Evolutionary conservation across 2,113 vertebrate species (phyloP).

Genomic region (Petromus typicus): DNA sequence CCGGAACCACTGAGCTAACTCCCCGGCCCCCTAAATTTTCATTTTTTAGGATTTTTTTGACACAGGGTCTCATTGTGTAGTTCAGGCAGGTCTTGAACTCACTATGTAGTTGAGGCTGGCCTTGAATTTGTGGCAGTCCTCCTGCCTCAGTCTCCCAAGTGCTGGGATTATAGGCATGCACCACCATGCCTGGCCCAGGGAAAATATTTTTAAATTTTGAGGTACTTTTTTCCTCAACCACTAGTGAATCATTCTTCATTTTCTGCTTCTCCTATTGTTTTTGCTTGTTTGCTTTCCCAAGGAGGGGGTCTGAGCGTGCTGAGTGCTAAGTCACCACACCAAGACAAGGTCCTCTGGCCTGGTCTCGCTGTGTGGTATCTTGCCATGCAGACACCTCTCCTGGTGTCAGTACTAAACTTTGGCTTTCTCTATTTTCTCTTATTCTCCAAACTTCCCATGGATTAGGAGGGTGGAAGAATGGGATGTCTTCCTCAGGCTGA

Average conservation of each 20-base stretch:
- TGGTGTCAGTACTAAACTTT: background rate
- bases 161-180: background rate
- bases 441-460: background rate
- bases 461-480: background rate
- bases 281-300: background rate
- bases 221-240: slow-evolving; percentile 49
- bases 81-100: background rate
- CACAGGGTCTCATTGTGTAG: background rate
- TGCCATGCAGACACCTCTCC: background rate
- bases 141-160: background rate
- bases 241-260: background rate
- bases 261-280: background rate
- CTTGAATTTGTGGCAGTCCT: background rate
- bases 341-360: background rate
- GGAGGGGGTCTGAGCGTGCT: background rate
- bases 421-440: background rate
- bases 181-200: background rate
- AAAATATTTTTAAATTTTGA: slow-evolving; percentile 15
- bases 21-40: too few species aligned
- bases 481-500: background rate
- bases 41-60: background rate
- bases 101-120: background rate
- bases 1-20: too few species aligned
- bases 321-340: background rate
- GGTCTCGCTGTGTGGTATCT: background rate